phyloP scores from a whole-genome alignment of 2,797 vertebrate species.

The Trachops cirrhosus region DNA sequence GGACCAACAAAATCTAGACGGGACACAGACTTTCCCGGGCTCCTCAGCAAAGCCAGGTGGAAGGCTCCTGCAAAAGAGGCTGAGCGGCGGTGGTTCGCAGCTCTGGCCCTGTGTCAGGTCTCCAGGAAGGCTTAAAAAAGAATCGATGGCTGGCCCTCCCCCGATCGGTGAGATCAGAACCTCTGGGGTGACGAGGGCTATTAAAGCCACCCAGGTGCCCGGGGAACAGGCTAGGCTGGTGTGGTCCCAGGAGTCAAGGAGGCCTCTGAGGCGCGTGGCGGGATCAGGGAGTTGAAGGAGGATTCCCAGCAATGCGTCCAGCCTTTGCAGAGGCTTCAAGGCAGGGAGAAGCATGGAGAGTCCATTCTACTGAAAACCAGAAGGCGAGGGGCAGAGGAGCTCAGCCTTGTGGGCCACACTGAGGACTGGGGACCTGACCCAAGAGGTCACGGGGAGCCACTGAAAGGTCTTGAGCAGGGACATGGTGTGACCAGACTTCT shows the following conservation, averaged over 20 bases:
- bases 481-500: background rate
- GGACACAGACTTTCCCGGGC: background rate
- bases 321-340: background rate
- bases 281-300: rapidly evolving
- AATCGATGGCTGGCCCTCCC: background rate
- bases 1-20: background rate
- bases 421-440: background rate
- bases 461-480: background rate
- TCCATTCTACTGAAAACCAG: background rate
- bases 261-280: background rate
- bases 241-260: background rate
- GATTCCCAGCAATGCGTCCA: background rate
- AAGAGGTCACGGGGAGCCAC: background rate
- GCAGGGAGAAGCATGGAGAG: no score
- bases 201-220: background rate
- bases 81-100: background rate
- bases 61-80: background rate
- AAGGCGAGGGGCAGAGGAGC: background rate
- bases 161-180: background rate
- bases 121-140: background rate
- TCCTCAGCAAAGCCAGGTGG: rapidly evolving
- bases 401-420: background rate
- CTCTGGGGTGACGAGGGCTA: background rate
- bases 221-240: background rate
- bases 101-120: background rate